These are phyloP conservation scores for Drosophila infuscata DNA, from an alignment of 2,888 invertebrate species.

Conservation along the genomic window DNA sequence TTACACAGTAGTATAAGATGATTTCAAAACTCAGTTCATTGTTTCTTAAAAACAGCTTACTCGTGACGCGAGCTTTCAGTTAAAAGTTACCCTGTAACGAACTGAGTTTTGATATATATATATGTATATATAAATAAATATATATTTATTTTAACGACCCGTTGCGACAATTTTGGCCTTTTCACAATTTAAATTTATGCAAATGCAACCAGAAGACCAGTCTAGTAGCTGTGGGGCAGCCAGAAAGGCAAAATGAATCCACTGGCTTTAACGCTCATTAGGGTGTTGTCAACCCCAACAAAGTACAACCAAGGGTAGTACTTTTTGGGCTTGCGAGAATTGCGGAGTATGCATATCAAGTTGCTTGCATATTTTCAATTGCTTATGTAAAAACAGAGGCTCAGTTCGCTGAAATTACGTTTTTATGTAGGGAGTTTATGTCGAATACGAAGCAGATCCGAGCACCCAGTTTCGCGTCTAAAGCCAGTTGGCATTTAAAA, in stretches of 20 bases:
- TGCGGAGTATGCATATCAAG: conserved; percentile 10
- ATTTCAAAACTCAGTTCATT: not conserved
- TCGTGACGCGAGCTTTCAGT: too few species aligned
- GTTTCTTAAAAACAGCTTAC: too few species aligned
- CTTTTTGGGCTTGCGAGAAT: not conserved
- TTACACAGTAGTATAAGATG: not conserved
- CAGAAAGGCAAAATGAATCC: conserved; percentile 25
- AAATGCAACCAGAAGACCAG: conserved; percentile 64
- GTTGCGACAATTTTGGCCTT: conserved; percentile 36
- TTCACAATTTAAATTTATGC: conserved; percentile 70
- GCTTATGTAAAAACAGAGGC: conserved; percentile 34
- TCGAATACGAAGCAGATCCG: conserved; percentile 9
- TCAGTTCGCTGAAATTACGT: conserved; percentile 44
- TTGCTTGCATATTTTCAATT: conserved; percentile 53
- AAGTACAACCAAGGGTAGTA: conserved; percentile 10
- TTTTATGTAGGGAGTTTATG: conserved; percentile 44
- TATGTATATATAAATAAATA: not conserved
- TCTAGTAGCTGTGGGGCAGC: conserved; percentile 1
- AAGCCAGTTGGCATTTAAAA: conserved; percentile 52
- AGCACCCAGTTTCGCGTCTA: not conserved
- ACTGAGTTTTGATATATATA: not conserved
- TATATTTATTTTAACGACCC: conserved; percentile 3
- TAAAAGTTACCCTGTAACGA: too few species aligned
- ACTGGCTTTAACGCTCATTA: conserved; percentile 74
- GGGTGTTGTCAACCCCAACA: conserved; percentile 19